Conservation (phyloP, 2,113 vertebrate genomes). For the Cyphomyrus discorhynchus region DNA sequence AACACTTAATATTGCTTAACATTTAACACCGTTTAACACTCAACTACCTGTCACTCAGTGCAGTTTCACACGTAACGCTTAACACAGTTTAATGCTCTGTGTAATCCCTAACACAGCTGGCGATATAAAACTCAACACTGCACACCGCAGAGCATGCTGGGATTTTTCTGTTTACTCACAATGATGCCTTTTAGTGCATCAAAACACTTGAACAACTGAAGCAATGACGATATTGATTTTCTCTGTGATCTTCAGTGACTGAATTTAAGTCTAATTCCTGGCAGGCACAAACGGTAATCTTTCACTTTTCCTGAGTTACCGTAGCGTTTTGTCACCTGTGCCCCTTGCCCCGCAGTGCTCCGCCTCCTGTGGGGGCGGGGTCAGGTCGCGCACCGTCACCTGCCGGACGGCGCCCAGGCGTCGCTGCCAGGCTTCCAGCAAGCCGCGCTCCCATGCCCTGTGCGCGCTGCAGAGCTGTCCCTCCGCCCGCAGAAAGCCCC, state of each 20-base stretch:
- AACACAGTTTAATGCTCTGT: neutral
- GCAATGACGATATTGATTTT: neutral
- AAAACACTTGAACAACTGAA: neutral
- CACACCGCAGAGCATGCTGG: neutral
- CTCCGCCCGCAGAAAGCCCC: constrained; percentile 47
- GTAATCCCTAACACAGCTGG: neutral
- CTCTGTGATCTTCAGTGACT: neutral
- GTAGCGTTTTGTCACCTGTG: neutral
- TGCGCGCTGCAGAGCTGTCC: constrained; percentile 86
- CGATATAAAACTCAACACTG: neutral
- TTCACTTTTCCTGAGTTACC: neutral
- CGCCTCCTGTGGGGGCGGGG: constrained; percentile 81
- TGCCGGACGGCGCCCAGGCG: constrained; percentile 66
- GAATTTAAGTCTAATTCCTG: neutral
- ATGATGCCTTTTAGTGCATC: neutral
- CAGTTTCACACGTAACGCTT: neutral
- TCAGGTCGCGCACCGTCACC: constrained; percentile 73
- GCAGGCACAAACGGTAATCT: neutral
- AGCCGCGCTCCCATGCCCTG: constrained; percentile 78
- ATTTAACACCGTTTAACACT: neutral
- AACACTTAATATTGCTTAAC: neutral
- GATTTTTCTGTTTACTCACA: neutral
- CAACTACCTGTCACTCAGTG: neutral
- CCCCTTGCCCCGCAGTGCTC: constrained; percentile 69
- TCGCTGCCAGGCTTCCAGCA: constrained; percentile 67